Evolutionary conservation across 2,113 vertebrate genomes (phyloP).

Genomic region (Arenaria interpres): DNA sequence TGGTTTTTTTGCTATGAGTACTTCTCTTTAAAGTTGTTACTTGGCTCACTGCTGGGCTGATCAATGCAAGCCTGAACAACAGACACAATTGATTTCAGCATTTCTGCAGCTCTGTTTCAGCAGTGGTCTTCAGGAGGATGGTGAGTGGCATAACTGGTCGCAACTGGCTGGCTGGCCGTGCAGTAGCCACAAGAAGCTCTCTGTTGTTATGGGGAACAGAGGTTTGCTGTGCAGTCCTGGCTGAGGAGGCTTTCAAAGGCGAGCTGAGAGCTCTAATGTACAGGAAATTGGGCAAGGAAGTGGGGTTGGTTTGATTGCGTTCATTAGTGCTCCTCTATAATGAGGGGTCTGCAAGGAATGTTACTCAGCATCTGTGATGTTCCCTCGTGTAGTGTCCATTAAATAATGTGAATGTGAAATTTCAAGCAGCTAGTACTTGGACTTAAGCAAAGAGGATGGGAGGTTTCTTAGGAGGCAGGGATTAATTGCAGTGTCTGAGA

Average conservation of each 20-base stretch:
- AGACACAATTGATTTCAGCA: not conserved
- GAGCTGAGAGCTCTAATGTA: conserved; percentile 46
- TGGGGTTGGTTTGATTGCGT: conserved; percentile 24
- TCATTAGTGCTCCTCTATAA: conserved; percentile 67
- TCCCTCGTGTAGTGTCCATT: conserved; percentile 49
- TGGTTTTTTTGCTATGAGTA: not conserved
- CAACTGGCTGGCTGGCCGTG: not conserved
- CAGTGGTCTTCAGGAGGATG: not conserved
- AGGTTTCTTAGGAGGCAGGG: not conserved
- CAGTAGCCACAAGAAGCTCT: not conserved
- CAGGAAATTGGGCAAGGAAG: conserved; percentile 65
- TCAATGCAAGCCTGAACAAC: not conserved
- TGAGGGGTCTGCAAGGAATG: conserved; percentile 52
- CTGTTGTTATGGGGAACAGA: conserved; percentile 7
- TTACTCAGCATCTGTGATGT: conserved; percentile 38
- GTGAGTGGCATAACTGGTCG: not conserved
- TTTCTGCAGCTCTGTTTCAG: not conserved
- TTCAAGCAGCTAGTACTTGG: conserved; percentile 31
- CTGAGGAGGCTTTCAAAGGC: conserved; percentile 5
- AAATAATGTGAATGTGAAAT: conserved; percentile 39
- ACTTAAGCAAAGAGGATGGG: not conserved
- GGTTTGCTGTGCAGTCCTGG: conserved; percentile 5
- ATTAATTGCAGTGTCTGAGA: not conserved
- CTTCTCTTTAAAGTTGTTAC: not conserved
- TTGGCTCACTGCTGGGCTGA: not conserved